Conservation (phyloP, 2,888 invertebrate species). For the Epirrita christyi region DNA sequence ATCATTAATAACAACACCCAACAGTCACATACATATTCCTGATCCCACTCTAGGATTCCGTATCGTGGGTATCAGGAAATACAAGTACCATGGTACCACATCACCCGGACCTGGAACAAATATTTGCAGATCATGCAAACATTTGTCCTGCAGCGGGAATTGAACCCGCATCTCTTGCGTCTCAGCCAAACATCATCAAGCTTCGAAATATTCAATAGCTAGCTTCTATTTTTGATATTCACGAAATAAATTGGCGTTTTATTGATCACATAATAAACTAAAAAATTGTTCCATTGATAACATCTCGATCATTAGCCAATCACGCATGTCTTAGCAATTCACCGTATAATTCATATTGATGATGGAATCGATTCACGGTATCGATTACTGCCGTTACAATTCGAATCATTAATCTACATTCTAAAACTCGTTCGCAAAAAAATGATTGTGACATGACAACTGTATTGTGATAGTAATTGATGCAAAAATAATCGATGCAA, state of each 20-base stretch:
- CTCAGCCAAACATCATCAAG: no score
- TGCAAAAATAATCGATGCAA: slow-evolving; percentile 44
- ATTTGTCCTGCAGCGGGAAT: no score
- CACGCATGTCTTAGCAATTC: slow-evolving; percentile 50
- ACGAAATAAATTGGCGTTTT: neutral
- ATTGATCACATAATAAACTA: neutral
- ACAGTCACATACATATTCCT: no score
- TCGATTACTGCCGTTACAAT: slow-evolving; percentile 52
- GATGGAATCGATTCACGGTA: slow-evolving; percentile 56
- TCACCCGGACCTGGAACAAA: no score
- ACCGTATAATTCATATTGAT: slow-evolving; percentile 79
- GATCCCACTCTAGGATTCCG: no score
- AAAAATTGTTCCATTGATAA: slow-evolving; percentile 11
- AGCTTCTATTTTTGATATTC: neutral
- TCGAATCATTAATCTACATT: slow-evolving; percentile 54
- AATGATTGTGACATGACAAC: slow-evolving; percentile 36
- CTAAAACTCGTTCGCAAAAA: slow-evolving; percentile 47
- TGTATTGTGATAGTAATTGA: slow-evolving; percentile 40
- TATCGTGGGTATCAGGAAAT: no score
- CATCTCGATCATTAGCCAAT: slow-evolving; percentile 33
- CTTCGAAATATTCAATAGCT: no score
- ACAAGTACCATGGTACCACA: no score
- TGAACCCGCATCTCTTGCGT: no score
- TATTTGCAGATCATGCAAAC: no score
- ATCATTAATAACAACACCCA: no score